A percentile compares a stretch with the other conserved stretches of the same genome.
These are phyloP conservation scores for Caenorhabditis remanei DNA, from an alignment of 1,140 invertebrate species.

Conservation along the genomic window DNA sequence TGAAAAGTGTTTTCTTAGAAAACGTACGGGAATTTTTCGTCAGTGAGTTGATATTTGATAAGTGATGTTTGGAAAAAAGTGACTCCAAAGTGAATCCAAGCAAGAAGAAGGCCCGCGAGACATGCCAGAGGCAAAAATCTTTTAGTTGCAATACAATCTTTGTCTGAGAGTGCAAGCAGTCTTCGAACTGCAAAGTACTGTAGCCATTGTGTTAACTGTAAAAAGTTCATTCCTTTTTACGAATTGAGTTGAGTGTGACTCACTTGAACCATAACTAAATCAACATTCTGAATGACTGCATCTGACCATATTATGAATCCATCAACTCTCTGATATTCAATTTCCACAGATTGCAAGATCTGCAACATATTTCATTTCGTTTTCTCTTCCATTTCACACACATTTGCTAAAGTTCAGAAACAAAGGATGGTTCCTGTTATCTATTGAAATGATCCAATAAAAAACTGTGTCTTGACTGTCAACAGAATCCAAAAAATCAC, in stretches of 20 bases:
- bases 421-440: conserved; percentile 33
- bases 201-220: conserved; percentile 74
- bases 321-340: conserved; percentile 62
- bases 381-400: not conserved
- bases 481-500: conserved; percentile 15
- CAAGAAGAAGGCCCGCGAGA: conserved; percentile 49
- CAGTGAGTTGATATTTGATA: conserved; percentile 76
- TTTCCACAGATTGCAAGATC: conserved; percentile 63
- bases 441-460: not conserved
- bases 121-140: conserved; percentile 69
- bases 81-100: conserved; percentile 72
- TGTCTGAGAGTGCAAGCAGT: conserved; percentile 72
- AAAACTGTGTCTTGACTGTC: not conserved
- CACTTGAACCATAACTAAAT: conserved; percentile 11
- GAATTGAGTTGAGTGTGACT: conserved; percentile 1
- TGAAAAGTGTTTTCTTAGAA: not conserved
- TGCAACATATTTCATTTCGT: not conserved
- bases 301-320: conserved; percentile 60
- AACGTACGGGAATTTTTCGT: conserved; percentile 69
- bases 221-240: not conserved
- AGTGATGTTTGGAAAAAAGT: conserved; percentile 75
- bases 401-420: conserved; percentile 16
- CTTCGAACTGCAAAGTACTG: conserved; percentile 75
- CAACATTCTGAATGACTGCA: conserved; percentile 51
- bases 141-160: conserved; percentile 70